Percentiles rank a stretch among this genome's conserved stretches.
Conservation (phyloP, 2,797 vertebrate species). For the Paramormyrops hopkinsi region DNA sequence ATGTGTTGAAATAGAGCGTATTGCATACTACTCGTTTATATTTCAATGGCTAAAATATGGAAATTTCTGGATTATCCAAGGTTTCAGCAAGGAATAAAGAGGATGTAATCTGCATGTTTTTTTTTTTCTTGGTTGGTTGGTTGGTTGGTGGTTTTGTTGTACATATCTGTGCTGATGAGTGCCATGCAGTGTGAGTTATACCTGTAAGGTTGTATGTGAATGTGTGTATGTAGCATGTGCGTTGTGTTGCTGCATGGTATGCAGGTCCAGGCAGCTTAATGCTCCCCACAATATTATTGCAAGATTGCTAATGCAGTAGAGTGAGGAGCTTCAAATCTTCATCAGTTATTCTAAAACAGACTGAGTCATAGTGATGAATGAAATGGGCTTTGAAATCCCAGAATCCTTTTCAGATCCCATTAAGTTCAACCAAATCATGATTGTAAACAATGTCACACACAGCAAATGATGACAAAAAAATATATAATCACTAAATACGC, state of each 20-base stretch:
- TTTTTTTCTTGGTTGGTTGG: background rate
- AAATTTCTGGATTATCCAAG: background rate
- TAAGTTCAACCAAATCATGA: background rate
- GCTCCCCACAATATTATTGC: background rate
- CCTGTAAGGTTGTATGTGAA: background rate
- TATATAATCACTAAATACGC: background rate
- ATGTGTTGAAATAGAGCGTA: background rate
- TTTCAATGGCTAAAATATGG: background rate
- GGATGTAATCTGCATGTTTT: background rate
- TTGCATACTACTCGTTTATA: background rate
- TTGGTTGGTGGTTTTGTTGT: background rate
- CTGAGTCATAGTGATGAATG: background rate
- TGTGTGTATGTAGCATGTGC: slow-evolving; percentile 18
- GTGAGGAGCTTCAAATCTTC: background rate
- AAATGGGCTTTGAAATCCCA: background rate
- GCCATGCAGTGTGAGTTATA: slow-evolving; percentile 16
- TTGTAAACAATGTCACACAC: background rate
- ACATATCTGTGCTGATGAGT: background rate
- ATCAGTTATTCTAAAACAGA: background rate
- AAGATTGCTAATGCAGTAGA: background rate
- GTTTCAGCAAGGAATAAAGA: background rate
- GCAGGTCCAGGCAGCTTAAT: background rate
- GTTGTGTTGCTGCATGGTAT: slow-evolving; percentile 21
- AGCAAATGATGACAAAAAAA: background rate
- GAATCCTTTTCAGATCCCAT: background rate